Conservation (phyloP, 2,888 invertebrate species). For the Acrocera orbiculus region DNA sequence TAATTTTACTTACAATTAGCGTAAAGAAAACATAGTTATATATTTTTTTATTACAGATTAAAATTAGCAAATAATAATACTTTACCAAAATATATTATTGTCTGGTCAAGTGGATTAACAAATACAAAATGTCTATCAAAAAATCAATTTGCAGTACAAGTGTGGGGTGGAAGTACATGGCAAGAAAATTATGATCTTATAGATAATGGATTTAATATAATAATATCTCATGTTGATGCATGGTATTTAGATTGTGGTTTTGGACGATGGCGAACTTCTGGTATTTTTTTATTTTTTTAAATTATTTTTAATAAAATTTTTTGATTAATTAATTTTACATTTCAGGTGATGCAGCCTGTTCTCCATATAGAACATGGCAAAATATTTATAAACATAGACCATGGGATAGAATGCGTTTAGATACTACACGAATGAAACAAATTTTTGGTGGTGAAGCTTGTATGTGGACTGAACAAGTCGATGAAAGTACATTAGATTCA, state of each 20-base stretch:
- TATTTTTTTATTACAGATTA: constrained; percentile 16
- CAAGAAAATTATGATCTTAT: constrained; percentile 59
- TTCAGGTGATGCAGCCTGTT: constrained; percentile 62
- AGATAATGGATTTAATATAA: constrained; percentile 57
- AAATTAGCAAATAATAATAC: constrained; percentile 29
- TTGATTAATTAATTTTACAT: neutral
- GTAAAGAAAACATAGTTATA: neutral
- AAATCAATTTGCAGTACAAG: constrained; percentile 47
- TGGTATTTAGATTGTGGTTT: constrained; percentile 82
- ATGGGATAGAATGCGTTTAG: constrained; percentile 38
- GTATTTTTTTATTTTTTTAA: constrained; percentile 9
- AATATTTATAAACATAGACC: constrained; percentile 70
- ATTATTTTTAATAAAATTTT: neutral
- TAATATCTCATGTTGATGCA: constrained; percentile 71
- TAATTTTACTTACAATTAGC: too few species aligned
- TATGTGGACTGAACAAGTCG: constrained; percentile 72
- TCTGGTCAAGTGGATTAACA: constrained; percentile 65
- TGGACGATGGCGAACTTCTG: constrained; percentile 64
- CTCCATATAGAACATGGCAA: constrained; percentile 77
- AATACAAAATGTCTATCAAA: constrained; percentile 50
- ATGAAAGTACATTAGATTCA: constrained; percentile 52
- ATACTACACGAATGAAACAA: constrained; percentile 24
- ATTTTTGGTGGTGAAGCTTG: constrained; percentile 59
- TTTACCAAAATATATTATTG: constrained; percentile 33
- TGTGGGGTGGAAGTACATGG: constrained; percentile 71